Evolutionary conservation across 1,140 invertebrate genomes (phyloP).

Genomic region (Penaeus japonicus): DNA sequence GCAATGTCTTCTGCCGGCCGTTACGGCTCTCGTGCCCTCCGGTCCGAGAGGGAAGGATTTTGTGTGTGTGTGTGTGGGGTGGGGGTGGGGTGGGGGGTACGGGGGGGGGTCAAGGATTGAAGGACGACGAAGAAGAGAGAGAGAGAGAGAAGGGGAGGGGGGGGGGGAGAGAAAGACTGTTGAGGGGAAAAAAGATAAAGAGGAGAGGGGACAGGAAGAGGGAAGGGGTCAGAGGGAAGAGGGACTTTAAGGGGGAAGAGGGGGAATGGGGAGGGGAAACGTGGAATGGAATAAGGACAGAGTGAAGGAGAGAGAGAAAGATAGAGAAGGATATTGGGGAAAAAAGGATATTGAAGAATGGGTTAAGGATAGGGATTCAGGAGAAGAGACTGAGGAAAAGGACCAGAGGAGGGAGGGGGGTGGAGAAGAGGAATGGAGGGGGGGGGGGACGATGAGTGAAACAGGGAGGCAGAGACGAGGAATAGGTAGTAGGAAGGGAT

Average conservation of each 20-base stretch:
- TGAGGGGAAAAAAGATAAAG: neutral
- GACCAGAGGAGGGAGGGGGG: neutral
- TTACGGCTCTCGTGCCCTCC: no score
- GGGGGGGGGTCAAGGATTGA: no score
- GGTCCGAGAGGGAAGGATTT: no score
- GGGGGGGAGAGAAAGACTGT: neutral
- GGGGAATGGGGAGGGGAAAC: neutral
- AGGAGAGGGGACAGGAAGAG: neutral
- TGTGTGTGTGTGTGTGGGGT: neutral
- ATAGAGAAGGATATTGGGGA: neutral
- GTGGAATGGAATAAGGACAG: neutral
- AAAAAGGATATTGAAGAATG: neutral
- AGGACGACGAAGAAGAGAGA: neutral
- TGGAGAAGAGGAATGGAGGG: neutral
- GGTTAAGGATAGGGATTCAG: no score
- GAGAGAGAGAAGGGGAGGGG: neutral
- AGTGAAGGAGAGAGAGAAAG: neutral
- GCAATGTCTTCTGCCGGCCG: no score
- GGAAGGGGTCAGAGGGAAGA: neutral
- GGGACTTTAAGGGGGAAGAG: neutral
- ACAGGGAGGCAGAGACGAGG: neutral
- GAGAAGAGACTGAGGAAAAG: neutral
- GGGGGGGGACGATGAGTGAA: no score
- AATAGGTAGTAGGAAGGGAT: neutral
- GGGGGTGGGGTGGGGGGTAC: neutral